Percentiles rank a stretch among this genome's conserved stretches.
Evolutionary conservation across 2,888 invertebrate genomes (phyloP).

Genomic region (Dinocampus coccinellae): DNA sequence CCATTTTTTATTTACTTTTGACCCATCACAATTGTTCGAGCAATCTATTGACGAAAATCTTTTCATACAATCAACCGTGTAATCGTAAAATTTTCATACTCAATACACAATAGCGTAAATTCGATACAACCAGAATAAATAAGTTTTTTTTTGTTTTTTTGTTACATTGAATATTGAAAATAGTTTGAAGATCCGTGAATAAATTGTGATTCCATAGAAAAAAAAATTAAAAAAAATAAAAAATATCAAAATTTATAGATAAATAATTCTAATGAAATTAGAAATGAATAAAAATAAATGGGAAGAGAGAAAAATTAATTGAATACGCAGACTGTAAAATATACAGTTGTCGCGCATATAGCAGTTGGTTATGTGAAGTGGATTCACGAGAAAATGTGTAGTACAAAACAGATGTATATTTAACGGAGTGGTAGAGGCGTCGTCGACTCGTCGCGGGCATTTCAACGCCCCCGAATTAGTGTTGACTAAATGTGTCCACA

Average conservation of each 20-base stretch:
- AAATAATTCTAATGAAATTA: too few relatives aligned
- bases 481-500: constrained; percentile 58
- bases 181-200: too few relatives aligned
- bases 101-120: too few relatives aligned
- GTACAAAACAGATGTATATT: constrained; percentile 56
- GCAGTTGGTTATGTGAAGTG: constrained; percentile 36
- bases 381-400: constrained; percentile 51
- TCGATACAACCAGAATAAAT: too few relatives aligned
- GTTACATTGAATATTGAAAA: too few relatives aligned
- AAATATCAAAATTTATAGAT: too few relatives aligned
- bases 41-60: not conserved
- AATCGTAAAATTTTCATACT: constrained; percentile 13
- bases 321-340: constrained; percentile 30
- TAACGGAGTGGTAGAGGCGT: constrained; percentile 53
- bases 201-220: too few relatives aligned
- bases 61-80: not conserved
- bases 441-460: constrained; percentile 42
- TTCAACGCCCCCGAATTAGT: constrained; percentile 66
- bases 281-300: not conserved
- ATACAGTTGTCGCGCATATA: constrained; percentile 29
- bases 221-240: not conserved
- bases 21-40: not conserved
- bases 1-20: not conserved
- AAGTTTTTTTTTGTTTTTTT: constrained; percentile 2
- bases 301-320: constrained; percentile 18